These are phyloP conservation scores for Tupaia chinensis DNA, from an alignment of 2,113 vertebrate genomes.

Conservation along the genomic window DNA sequence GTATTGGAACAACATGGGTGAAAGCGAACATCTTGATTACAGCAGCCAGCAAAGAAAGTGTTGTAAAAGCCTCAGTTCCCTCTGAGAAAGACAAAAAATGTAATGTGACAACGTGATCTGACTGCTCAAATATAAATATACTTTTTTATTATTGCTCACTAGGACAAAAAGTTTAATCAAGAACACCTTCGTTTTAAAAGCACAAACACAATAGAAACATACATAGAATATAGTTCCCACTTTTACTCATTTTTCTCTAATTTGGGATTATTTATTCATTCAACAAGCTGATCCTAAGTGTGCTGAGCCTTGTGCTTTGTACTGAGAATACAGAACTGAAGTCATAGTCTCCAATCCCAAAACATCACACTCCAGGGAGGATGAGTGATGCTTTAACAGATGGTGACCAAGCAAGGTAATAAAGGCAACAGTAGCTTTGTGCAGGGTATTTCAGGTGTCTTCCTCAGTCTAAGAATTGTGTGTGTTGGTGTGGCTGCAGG, in stretches of 20 bases:
- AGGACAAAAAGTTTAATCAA: slow-evolving; percentile 10
- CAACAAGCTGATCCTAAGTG: neutral
- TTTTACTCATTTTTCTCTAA: slow-evolving; percentile 17
- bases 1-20: slow-evolving; percentile 9
- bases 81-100: slow-evolving; percentile 58
- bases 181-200: slow-evolving; percentile 22
- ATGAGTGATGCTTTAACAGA: slow-evolving; percentile 3
- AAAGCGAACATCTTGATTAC: slow-evolving; percentile 60
- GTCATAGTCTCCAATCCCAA: neutral
- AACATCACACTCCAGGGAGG: neutral
- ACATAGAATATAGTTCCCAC: neutral
- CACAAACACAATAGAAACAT: neutral
- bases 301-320: neutral
- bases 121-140: slow-evolving; percentile 53
- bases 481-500: neutral
- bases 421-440: neutral
- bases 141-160: slow-evolving; percentile 9
- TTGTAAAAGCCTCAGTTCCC: slow-evolving; percentile 52
- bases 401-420: neutral
- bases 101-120: slow-evolving; percentile 47
- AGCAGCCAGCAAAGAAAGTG: slow-evolving; percentile 43
- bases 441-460: neutral
- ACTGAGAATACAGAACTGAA: neutral
- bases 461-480: neutral
- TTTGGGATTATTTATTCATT: neutral